phyloP scores from a whole-genome alignment of 64 coral and sea anemone species.

The Stylophora pistillata region DNA sequence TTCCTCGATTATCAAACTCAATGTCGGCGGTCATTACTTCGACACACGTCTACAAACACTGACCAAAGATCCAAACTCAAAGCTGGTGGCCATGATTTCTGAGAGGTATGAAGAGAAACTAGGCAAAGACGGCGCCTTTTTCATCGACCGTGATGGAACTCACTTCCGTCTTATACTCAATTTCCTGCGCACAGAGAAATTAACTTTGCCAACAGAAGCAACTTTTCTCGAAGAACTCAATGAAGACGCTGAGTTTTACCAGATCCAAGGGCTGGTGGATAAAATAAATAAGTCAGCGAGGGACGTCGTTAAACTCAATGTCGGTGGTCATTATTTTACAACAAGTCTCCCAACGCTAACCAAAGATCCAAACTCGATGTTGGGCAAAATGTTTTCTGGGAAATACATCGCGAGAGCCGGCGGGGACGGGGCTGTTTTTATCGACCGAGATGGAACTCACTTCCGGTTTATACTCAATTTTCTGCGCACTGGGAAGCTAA shows the following conservation, averaged over 20 bases:
- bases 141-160: conserved; percentile 21
- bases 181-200: neutral
- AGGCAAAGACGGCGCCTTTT: neutral
- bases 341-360: conserved; percentile 34
- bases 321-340: conserved; percentile 38
- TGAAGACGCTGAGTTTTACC: neutral
- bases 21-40: conserved; percentile 77
- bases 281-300: no score
- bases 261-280: no score
- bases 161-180: conserved; percentile 18
- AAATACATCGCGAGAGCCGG: neutral
- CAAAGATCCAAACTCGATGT: conserved; percentile 22
- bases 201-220: neutral
- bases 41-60: conserved; percentile 73
- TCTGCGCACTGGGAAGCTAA: neutral
- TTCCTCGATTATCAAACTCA: conserved; percentile 71
- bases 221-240: neutral
- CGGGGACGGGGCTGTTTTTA: neutral
- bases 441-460: conserved; percentile 22
- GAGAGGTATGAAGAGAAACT: conserved; percentile 46
- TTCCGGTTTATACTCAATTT: conserved; percentile 9
- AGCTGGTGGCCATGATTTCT: conserved; percentile 88
- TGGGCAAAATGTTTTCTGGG: neutral
- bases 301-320: conserved; percentile 3
- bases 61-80: conserved; percentile 73